Base-by-base conservation (phyloP, 2,888 invertebrate species). In the Nomada ferruginata region DNA sequence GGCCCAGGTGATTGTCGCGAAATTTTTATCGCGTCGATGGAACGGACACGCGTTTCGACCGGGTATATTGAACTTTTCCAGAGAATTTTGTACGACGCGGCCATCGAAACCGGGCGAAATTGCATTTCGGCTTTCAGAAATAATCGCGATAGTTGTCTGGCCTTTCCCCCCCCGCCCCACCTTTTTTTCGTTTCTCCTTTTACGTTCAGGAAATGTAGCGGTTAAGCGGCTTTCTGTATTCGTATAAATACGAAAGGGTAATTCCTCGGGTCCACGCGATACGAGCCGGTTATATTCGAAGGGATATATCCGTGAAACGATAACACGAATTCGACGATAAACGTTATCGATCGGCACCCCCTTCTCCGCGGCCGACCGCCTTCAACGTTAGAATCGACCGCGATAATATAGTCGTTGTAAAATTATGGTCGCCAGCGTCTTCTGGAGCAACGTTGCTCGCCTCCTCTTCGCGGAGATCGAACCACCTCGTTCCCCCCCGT, bases 361-460 rank as follows among this genome's bases (percentile, higher is more conserved):
- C 11, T 10, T 26, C 20, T 44, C 60, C 75, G 77, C 55, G 23
- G 68, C 55, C 68, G 59, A 60, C 74, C 80, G 78, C 65, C 83
- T 65, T 76, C 76, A 75, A 61, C 82, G 82, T 82, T 73, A 64
- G 76, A 82, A 75, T 79, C 82, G 63, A 65, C 88, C 84, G 79
- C 89, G 90, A 92, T 91, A 91, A 91, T 90, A 87, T 87, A 88
- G 89, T 90, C 90, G 90, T 89, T 89, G 87, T 86, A 86, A 90
- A 91, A 87, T 89, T 87, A 90, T 90, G 87, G 87, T 82, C 81
- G 86, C 83, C 85, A 76, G 79, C 86, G 84, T 79, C 80, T 84
- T 64, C 59, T 5, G 7, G 18, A 57, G 55, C 65, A 65, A 74
- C 61, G 52, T 42, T 20, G 76, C 77, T 75, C 73, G 61, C 23